Evolutionary conservation across 2,888 invertebrate genomes (phyloP).

Genomic region (Atrina japonica): DNA sequence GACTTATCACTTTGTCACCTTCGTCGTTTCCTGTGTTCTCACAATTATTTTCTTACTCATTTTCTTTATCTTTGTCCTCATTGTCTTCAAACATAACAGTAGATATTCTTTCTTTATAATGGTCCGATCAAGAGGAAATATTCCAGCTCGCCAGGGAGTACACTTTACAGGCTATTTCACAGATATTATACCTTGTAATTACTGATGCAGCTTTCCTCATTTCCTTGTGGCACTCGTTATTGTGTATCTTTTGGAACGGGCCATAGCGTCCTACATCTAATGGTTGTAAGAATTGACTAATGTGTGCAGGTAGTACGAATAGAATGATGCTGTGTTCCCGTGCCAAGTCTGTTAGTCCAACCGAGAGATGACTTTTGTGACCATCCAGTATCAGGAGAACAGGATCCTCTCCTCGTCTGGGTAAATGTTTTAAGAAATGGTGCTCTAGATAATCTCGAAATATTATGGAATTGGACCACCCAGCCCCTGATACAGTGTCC

Average conservation of each 20-base stretch:
- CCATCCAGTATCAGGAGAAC: constrained; percentile 30
- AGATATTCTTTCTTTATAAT: too few relatives aligned
- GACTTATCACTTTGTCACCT: too few relatives aligned
- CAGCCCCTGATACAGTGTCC: constrained; percentile 32
- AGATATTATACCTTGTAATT: constrained; percentile 21
- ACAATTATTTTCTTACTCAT: too few relatives aligned
- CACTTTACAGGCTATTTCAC: constrained; percentile 6
- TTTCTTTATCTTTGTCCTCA: too few relatives aligned
- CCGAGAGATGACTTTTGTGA: constrained; percentile 16
- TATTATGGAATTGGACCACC: constrained; percentile 41
- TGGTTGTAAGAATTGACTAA: constrained; percentile 23
- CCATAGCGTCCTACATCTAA: constrained; percentile 30
- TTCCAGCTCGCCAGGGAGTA: constrained; percentile 27
- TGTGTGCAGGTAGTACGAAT: constrained; percentile 30
- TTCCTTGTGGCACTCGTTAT: constrained; percentile 28
- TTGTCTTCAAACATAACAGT: too few relatives aligned
- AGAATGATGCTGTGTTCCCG: constrained; percentile 22
- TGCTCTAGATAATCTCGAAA: constrained; percentile 40
- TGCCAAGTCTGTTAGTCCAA: constrained; percentile 19
- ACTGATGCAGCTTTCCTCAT: constrained; percentile 13
- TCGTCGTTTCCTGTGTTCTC: too few relatives aligned
- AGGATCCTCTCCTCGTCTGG: constrained; percentile 22
- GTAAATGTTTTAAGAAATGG: constrained; percentile 42
- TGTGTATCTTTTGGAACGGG: constrained; percentile 23
- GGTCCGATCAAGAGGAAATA: too few relatives aligned